Percentiles rank a stretch among this genome's conserved stretches.
Conservation (phyloP, 2,113 vertebrate species). For the Tyto alba region DNA sequence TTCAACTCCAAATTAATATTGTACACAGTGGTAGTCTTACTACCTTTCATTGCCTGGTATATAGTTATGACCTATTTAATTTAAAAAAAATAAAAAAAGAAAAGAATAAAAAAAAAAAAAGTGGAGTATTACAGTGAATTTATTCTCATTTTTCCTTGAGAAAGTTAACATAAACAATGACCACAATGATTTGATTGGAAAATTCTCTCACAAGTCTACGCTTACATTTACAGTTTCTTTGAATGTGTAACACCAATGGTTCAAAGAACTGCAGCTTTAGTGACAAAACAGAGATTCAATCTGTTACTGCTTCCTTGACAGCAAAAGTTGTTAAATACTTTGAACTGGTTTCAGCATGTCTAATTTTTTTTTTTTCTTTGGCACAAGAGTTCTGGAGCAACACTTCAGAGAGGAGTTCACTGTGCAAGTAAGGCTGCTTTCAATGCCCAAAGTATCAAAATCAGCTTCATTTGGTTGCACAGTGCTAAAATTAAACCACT, state of each 20-base stretch:
- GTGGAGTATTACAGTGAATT: neutral
- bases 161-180: neutral
- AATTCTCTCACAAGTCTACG: neutral
- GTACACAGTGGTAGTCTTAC: neutral
- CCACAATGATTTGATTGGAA: neutral
- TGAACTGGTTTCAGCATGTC: neutral
- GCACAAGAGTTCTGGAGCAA: neutral
- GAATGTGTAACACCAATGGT: neutral
- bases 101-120: too few species aligned
- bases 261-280: neutral
- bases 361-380: neutral
- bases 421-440: neutral
- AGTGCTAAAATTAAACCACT: neutral
- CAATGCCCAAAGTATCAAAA: neutral
- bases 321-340: neutral
- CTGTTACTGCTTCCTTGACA: neutral
- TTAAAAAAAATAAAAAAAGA: neutral
- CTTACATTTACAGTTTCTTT: neutral
- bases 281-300: neutral
- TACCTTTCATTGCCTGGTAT: fast-evolving
- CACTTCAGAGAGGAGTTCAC: neutral
- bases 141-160: neutral
- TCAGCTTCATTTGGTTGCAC: neutral
- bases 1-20: neutral
- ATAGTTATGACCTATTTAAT: neutral